Evolutionary conservation across 2,113 vertebrate genomes (phyloP).

Genomic region (Strix uralensis): DNA sequence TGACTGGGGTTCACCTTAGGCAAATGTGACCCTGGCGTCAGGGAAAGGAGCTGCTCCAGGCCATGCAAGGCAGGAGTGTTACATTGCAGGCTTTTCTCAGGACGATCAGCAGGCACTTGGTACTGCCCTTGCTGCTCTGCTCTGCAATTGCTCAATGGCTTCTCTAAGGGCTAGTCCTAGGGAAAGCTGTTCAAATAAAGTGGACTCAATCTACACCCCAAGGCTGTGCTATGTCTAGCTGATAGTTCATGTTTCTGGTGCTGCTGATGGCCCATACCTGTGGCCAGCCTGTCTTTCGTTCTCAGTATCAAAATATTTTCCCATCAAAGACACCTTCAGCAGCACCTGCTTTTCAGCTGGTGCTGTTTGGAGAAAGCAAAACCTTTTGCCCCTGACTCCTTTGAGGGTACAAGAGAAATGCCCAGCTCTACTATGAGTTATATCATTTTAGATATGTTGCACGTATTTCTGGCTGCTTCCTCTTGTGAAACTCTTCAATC

Average conservation of each 20-base stretch:
- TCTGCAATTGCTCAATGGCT: not conserved
- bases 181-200: not conserved
- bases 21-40: not conserved
- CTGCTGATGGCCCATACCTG: not conserved
- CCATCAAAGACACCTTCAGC: not conserved
- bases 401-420: slow-evolving; percentile 7
- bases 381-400: not conserved
- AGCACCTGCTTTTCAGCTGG: not conserved
- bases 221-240: not conserved
- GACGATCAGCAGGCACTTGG: not conserved
- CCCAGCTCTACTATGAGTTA: not conserved
- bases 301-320: not conserved
- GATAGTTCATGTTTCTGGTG: not conserved
- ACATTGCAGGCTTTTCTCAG: not conserved
- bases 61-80: not conserved
- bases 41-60: not conserved
- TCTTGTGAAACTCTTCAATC: not conserved
- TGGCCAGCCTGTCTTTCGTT: not conserved
- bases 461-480: not conserved
- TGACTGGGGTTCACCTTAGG: not conserved
- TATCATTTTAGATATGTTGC: not conserved
- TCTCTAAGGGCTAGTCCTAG: not conserved
- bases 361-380: slow-evolving; percentile 9
- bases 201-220: not conserved
- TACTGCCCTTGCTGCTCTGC: not conserved